A percentile compares a stretch with the other conserved stretches of the same genome.
phyloP scores from a whole-genome alignment of 2,113 vertebrate species.

The Barbus barbus region DNA sequence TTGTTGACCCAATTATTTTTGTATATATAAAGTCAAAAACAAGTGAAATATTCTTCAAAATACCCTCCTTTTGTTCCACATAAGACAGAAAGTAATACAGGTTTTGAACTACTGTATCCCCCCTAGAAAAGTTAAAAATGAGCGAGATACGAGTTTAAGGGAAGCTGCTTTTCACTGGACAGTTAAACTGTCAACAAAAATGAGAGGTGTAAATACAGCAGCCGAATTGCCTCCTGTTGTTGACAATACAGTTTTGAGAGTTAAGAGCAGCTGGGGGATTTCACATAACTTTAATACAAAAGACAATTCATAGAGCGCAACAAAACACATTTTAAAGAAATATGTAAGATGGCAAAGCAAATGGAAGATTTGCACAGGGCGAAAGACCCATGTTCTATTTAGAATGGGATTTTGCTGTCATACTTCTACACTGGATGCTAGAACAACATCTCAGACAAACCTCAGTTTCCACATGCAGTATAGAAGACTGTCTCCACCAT shows the following conservation, averaged over 20 bases:
- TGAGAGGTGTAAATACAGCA: not conserved
- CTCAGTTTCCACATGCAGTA: not conserved
- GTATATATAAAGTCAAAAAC: not conserved
- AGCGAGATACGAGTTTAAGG: too few species aligned
- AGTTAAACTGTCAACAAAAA: conserved; percentile 11
- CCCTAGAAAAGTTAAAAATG: too few species aligned
- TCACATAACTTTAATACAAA: conserved; percentile 5
- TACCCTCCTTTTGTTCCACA: not conserved
- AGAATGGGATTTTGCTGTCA: not conserved
- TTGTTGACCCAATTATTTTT: not conserved
- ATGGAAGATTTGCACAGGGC: not conserved
- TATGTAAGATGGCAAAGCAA: conserved; percentile 9
- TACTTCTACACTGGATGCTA: not conserved
- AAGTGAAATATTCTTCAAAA: not conserved
- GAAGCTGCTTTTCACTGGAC: not conserved
- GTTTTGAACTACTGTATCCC: not conserved
- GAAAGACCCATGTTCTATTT: not conserved
- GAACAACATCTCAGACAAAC: not conserved
- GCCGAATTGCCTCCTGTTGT: not conserved
- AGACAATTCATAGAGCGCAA: not conserved
- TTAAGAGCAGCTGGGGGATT: not conserved
- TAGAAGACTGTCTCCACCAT: not conserved
- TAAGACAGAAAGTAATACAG: not conserved
- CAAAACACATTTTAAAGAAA: conserved; percentile 1
- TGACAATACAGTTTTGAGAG: not conserved